phyloP scores from a whole-genome alignment of 2,888 invertebrate genomes.

The Apamea epomidion region DNA sequence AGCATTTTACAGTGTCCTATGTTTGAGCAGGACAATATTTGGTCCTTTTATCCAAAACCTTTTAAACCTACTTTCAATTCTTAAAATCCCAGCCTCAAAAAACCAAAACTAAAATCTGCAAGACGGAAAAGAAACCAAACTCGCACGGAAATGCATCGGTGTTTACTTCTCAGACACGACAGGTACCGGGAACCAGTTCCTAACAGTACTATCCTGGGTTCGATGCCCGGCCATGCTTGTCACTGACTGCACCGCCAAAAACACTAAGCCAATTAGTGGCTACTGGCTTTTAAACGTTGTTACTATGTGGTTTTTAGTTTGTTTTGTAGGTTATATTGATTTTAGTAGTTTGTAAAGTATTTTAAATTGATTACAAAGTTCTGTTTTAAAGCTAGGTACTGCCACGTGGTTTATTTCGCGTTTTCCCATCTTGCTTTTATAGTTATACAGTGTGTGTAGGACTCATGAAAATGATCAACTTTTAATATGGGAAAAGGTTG shows the following conservation, averaged over 20 bases:
- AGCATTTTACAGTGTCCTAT: neutral
- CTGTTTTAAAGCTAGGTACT: neutral
- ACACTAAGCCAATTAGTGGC: constrained; percentile 60
- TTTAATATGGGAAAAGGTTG: too few species aligned
- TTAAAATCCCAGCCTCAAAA: neutral
- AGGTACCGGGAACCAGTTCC: constrained; percentile 70
- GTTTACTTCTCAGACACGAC: constrained; percentile 55
- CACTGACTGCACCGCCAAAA: constrained; percentile 63
- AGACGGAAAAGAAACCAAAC: constrained; percentile 5
- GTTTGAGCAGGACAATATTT: neutral
- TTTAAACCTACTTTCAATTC: neutral
- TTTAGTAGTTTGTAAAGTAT: neutral
- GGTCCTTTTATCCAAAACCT: neutral
- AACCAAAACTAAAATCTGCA: neutral
- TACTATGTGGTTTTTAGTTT: neutral
- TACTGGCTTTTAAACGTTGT: constrained; percentile 21
- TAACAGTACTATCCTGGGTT: constrained; percentile 77
- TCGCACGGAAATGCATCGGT: constrained; percentile 64
- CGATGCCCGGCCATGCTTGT: constrained; percentile 74
- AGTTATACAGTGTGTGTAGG: neutral
- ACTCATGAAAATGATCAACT: neutral
- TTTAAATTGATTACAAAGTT: neutral
- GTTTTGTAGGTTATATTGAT: neutral
- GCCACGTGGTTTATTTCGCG: neutral
- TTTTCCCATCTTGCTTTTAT: neutral